phyloP scores from a whole-genome alignment of 2,113 vertebrate species.

The Phyllostomus hastatus region DNA sequence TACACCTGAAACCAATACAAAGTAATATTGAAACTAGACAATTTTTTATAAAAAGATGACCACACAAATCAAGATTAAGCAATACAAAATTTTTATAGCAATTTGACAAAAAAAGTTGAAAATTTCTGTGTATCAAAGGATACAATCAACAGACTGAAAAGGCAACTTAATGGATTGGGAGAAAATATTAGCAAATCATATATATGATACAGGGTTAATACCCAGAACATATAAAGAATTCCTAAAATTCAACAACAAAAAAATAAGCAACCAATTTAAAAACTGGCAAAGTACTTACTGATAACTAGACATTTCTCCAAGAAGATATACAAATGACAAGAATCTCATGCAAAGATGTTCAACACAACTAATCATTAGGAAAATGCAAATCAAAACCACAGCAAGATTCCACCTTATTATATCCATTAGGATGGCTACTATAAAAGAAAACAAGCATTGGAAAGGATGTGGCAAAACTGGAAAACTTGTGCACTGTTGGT shows the following conservation, averaged over 20 bases:
- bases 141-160: neutral
- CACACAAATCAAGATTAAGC: neutral
- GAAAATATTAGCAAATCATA: neutral
- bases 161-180: neutral
- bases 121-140: neutral
- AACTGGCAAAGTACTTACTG: neutral
- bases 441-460: neutral
- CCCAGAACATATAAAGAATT: neutral
- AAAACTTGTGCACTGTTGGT: neutral
- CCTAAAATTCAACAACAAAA: neutral
- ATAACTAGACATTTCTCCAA: neutral
- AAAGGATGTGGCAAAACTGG: neutral
- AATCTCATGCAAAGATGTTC: neutral
- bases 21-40: neutral
- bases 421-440: neutral
- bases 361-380: neutral
- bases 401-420: neutral
- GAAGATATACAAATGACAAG: neutral
- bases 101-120: neutral
- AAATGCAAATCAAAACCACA: neutral
- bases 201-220: neutral
- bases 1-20: neutral
- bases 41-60: neutral
- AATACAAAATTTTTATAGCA: neutral
- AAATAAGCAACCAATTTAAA: neutral